These are phyloP conservation scores for Corythornis cristatus DNA, from an alignment of 2,113 vertebrate species.

Conservation along the genomic window DNA sequence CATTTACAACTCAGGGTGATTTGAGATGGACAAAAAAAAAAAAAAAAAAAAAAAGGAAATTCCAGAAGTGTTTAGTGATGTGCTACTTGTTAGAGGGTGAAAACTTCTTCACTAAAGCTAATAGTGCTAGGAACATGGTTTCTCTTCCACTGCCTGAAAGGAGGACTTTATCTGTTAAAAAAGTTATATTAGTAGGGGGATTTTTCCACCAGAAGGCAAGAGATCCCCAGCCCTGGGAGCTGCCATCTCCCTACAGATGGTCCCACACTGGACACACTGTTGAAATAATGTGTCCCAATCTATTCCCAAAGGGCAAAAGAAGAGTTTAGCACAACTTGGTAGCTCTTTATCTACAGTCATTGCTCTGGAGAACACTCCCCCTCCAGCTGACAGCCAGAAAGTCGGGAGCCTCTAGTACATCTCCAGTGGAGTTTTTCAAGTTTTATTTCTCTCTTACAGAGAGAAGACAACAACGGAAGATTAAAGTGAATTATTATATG, in stretches of 20 bases:
- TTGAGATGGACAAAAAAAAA: not conserved
- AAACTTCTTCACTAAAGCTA: not conserved
- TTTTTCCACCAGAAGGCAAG: not conserved
- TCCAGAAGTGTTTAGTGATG: not conserved
- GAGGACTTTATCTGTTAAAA: accelerated
- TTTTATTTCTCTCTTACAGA: not conserved
- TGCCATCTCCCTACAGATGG: not conserved
- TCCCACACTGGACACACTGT: too few relatives aligned
- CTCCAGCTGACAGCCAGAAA: not conserved
- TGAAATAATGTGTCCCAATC: accelerated
- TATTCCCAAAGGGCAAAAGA: not conserved
- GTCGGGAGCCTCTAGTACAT: not conserved
- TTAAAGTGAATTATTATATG: conserved; percentile 69
- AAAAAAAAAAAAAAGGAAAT: not conserved
- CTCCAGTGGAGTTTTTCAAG: not conserved
- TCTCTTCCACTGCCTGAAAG: not conserved
- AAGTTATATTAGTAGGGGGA: not conserved
- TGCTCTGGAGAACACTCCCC: not conserved
- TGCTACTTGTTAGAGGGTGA: not conserved
- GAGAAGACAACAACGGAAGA: conserved; percentile 30
- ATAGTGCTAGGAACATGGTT: not conserved
- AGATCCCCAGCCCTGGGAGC: not conserved
- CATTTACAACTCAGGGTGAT: not conserved
- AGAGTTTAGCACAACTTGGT: not conserved
- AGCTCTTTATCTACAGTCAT: not conserved